These are phyloP conservation scores for Gobionotothen gibberifrons DNA, from an alignment of 2,797 vertebrate species.

Conservation along the genomic window DNA sequence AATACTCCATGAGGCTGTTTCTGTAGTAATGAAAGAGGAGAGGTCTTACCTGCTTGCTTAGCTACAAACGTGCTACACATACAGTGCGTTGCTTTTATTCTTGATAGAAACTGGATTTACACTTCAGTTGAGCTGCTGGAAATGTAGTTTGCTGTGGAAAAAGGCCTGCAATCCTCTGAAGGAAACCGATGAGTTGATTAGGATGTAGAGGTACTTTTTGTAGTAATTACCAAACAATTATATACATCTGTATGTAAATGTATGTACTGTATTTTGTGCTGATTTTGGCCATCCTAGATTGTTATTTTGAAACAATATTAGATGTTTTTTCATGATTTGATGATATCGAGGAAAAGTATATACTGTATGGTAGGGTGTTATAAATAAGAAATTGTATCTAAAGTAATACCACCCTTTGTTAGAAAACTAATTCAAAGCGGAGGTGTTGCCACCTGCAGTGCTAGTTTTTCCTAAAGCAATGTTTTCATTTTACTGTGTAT, in stretches of 20 bases:
- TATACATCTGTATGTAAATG: background rate
- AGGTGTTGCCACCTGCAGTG: background rate
- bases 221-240: background rate
- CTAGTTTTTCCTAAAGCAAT: background rate
- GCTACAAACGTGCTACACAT: background rate
- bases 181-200: background rate
- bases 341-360: background rate
- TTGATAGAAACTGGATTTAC: too few relatives aligned
- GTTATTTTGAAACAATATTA: background rate
- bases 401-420: too few relatives aligned
- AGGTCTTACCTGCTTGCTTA: background rate
- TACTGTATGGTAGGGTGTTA: too few relatives aligned
- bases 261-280: too few relatives aligned
- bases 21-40: background rate
- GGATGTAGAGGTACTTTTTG: background rate
- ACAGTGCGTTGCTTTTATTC: too few relatives aligned
- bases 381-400: background rate
- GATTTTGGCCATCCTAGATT: background rate
- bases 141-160: too few relatives aligned
- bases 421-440: background rate
- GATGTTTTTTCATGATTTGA: background rate
- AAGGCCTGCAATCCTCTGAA: background rate
- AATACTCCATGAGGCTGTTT: background rate
- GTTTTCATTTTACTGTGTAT: background rate
- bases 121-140: too few relatives aligned